Conservation (phyloP, 2,888 invertebrate species). For the Rosalia funebris region DNA sequence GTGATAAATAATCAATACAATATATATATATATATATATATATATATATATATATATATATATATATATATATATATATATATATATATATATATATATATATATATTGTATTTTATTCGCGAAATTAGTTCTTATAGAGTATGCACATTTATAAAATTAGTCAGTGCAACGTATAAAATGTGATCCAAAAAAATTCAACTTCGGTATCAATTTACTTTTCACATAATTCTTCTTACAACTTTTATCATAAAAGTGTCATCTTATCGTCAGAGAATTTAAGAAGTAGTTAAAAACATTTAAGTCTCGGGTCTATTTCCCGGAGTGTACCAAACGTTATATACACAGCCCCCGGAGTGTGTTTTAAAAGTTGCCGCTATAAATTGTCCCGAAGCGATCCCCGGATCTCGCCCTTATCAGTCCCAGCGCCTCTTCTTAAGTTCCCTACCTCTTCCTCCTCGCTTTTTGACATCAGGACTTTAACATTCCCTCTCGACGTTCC, state of each 20-base stretch:
- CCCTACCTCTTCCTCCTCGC: conserved; percentile 40
- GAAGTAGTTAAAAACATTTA: conserved; percentile 51
- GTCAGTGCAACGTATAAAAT: neutral
- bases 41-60: too few species aligned
- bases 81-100: too few species aligned
- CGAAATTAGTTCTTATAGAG: neutral
- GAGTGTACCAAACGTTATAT: conserved; percentile 63
- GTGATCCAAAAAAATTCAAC: neutral
- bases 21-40: too few species aligned
- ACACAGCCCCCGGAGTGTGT: conserved; percentile 63
- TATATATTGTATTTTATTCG: too few species aligned
- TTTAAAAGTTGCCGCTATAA: conserved; percentile 66
- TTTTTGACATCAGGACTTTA: conserved; percentile 37
- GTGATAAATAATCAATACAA: too few species aligned
- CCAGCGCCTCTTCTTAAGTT: conserved; percentile 61
- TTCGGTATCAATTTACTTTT: conserved; percentile 40
- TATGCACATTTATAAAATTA: neutral
- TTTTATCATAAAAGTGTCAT: conserved; percentile 47
- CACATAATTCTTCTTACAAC: conserved; percentile 42
- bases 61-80: too few species aligned
- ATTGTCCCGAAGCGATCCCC: conserved; percentile 65
- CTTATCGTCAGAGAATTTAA: conserved; percentile 52
- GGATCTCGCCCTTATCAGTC: conserved; percentile 64
- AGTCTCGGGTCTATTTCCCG: conserved; percentile 41
- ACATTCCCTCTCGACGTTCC: conserved; percentile 8